phyloP scores from a whole-genome alignment of 2,888 invertebrate species.

The Allacma fusca region DNA sequence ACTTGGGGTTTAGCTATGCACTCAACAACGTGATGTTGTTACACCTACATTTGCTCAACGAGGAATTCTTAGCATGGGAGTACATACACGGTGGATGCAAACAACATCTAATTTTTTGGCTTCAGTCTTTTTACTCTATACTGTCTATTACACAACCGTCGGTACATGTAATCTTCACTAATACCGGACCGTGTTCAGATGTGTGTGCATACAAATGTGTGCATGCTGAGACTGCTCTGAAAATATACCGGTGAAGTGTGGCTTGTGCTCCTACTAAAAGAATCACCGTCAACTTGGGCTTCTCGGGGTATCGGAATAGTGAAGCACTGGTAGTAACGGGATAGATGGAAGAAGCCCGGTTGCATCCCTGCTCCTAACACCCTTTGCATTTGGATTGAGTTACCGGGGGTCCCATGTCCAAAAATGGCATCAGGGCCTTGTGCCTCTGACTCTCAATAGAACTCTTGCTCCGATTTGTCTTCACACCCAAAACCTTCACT shows the following conservation, averaged over 20 bases:
- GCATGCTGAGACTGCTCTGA: not conserved
- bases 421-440: constrained; percentile 73
- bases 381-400: constrained; percentile 50
- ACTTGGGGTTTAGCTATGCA: no score
- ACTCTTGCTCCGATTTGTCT: constrained; percentile 22
- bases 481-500: constrained; percentile 16
- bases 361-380: constrained; percentile 43
- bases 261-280: no score
- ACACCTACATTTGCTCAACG: no score
- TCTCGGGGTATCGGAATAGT: no score
- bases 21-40: no score
- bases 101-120: no score
- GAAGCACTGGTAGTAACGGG: not conserved
- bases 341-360: constrained; percentile 35
- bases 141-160: no score
- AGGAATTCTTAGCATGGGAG: no score
- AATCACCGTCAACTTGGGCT: no score
- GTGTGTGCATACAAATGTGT: not conserved
- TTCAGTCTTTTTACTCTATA: not conserved
- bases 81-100: no score
- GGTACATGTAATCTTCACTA: no score
- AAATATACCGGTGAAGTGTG: not conserved
- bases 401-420: constrained; percentile 70
- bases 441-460: constrained; percentile 35
- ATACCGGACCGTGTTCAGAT: no score